Base-by-base conservation (phyloP, 2,888 invertebrate genomes). In the Oxyteleia sp. region DNA sequence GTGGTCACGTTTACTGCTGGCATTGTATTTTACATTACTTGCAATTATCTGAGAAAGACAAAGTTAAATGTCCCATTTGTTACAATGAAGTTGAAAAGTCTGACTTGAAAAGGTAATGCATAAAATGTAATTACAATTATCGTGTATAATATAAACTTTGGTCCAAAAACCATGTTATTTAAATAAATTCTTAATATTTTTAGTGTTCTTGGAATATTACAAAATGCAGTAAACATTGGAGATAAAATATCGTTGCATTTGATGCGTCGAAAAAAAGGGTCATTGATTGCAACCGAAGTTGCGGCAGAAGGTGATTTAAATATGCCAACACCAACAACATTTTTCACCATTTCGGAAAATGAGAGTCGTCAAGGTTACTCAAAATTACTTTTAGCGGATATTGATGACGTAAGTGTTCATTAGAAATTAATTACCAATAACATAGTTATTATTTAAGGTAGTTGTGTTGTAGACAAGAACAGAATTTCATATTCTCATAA, bases 1-100 rank as follows among this genome's bases (percentile, higher is more conserved):
- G 99, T 93, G 99, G 99, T 8, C 99, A 99, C 92, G 96, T 98
- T 83, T 99, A 97, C 93, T 99, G 99, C 93, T 99, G 98, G 98
- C 95, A 98, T 0, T 99, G 99, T 91, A 96, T 98, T 88, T 95
- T 99, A 55, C 99, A 99, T 93, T 99, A 99, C 92, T 95, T 98
- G 45, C 96, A 97, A 0, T 94, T 98, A 1, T 96, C 97, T 63
- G 98, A 99, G 88, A 96, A 97, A 91, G 94, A 95, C 20, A 97
- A 96, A 94, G 94, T 96, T 32, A 97, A 96, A 90, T 99, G 99
- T 93, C 99, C 99, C 0, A 98, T 99, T 84, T 99, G 99, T 93
- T 96, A 96, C 87, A 97, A 98, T 89, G 95, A 96, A 0, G 94
- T 99, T 61, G 95, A 96, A 83, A 96, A 96, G 79, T 94, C 95